Conservation (phyloP, 2,888 invertebrate genomes). For the Tetheella fluctuosa region DNA sequence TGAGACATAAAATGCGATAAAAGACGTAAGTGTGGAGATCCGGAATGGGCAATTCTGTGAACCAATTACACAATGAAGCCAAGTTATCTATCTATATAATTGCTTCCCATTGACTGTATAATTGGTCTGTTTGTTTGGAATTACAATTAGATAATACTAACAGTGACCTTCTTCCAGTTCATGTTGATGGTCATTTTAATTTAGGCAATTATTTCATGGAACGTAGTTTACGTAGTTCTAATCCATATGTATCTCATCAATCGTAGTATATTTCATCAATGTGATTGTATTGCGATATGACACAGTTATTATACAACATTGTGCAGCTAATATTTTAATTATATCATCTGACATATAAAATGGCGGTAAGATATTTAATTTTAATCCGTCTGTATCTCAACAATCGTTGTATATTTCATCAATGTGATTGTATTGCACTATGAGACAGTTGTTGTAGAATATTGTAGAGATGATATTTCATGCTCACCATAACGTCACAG, state of each 20-base stretch:
- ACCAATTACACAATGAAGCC: neutral
- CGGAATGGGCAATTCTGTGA: neutral
- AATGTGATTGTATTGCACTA: neutral
- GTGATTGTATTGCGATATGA: neutral
- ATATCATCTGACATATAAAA: too few relatives aligned
- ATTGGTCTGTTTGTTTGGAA: conserved; percentile 4
- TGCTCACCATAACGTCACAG: too few relatives aligned
- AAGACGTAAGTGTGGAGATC: neutral
- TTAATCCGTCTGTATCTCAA: neutral
- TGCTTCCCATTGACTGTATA: neutral
- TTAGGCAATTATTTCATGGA: neutral
- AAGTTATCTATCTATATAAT: neutral
- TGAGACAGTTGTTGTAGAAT: neutral
- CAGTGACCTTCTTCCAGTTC: neutral
- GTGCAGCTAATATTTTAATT: neutral
- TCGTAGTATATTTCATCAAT: neutral
- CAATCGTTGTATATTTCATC: neutral
- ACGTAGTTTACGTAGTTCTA: neutral
- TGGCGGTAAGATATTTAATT: too few relatives aligned
- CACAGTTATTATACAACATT: neutral
- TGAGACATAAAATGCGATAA: too few relatives aligned
- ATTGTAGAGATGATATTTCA: neutral
- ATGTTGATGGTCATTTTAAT: neutral
- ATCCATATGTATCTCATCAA: neutral
- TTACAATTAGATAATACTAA: neutral